Evolutionary conservation across 2,113 vertebrate genomes (phyloP).

Genomic region (Mus pahari): DNA sequence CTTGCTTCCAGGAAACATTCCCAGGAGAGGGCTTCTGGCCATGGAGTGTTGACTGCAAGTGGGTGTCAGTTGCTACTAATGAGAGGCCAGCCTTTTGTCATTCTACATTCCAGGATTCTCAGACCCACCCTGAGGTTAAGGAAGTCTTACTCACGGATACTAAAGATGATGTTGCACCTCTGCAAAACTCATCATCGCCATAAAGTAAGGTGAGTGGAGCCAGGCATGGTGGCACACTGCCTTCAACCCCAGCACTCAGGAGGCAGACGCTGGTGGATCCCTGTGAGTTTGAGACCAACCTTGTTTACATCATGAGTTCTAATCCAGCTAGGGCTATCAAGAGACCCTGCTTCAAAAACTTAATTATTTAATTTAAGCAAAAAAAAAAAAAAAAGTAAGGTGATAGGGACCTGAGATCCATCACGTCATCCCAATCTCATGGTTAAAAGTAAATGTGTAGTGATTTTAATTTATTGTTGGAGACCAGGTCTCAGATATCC

Average conservation of each 20-base stretch:
- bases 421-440: background rate
- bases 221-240: background rate
- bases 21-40: constrained; percentile 1
- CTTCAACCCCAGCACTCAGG: background rate
- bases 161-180: background rate
- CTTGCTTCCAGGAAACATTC: constrained; percentile 38
- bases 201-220: background rate
- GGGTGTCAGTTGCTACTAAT: background rate
- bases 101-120: background rate
- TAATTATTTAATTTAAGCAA: background rate
- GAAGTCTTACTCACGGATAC: background rate
- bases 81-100: background rate
- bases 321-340: background rate
- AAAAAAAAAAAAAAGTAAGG: background rate
- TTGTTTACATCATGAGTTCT: background rate
- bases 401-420: background rate
- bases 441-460: background rate
- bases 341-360: background rate
- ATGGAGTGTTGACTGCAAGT: constrained; percentile 39
- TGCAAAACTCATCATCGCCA: background rate
- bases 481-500: background rate
- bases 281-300: background rate
- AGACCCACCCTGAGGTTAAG: background rate
- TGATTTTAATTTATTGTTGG: constrained; percentile 1
- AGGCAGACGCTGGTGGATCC: background rate